A percentile compares a stretch with the other conserved stretches of the same genome.
Evolutionary conservation across 2,888 invertebrate species (phyloP).

Genomic region (Marronus borbonicus): DNA sequence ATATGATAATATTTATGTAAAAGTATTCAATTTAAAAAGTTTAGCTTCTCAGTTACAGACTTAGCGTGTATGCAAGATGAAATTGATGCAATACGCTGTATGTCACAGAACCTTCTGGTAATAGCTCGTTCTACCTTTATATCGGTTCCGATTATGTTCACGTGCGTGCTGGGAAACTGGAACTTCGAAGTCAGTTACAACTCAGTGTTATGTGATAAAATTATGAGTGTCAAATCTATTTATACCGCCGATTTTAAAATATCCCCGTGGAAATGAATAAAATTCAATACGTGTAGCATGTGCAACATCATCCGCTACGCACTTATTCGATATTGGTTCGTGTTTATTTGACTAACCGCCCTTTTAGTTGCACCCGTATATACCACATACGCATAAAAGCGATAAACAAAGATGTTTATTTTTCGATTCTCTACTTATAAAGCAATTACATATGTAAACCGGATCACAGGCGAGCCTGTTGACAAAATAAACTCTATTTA

Average conservation of each 20-base stretch:
- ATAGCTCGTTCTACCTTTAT: not conserved
- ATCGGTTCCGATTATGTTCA: not conserved
- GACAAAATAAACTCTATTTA: too few relatives aligned
- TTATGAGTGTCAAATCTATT: slow-evolving; percentile 12
- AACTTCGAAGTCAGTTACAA: not conserved
- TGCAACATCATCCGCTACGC: slow-evolving; percentile 3
- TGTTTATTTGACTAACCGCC: not conserved
- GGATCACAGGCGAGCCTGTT: too few relatives aligned
- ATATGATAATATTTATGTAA: too few relatives aligned
- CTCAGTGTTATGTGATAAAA: slow-evolving; percentile 20
- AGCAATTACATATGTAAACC: too few relatives aligned
- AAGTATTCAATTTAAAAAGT: too few relatives aligned
- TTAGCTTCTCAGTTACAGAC: too few relatives aligned
- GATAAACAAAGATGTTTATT: too few relatives aligned
- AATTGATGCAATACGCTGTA: too few relatives aligned
- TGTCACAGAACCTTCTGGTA: not conserved
- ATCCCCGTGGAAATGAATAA: slow-evolving; percentile 25
- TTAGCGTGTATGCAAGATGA: too few relatives aligned
- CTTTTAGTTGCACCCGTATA: not conserved
- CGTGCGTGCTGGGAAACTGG: not conserved
- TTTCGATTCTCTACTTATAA: too few relatives aligned
- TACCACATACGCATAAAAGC: too few relatives aligned
- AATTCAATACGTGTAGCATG: slow-evolving; percentile 12
- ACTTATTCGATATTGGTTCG: not conserved
- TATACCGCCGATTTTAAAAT: slow-evolving; percentile 22